These are phyloP conservation scores for Mesorhabditis spiculigera DNA, from an alignment of 2,888 invertebrate species.

Conservation along the genomic window DNA sequence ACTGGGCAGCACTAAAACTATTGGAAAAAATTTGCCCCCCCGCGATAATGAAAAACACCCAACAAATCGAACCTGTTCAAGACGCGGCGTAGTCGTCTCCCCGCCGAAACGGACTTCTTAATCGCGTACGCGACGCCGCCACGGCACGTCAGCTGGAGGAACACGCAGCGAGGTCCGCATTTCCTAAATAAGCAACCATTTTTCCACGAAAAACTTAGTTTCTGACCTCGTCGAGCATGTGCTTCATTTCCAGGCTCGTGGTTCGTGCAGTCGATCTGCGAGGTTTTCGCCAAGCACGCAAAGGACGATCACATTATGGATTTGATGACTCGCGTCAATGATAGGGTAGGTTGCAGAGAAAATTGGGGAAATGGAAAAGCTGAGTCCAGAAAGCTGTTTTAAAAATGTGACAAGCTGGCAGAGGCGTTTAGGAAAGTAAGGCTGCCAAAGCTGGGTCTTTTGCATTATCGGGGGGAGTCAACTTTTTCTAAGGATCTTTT, in stretches of 20 bases:
- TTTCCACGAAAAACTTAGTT: too few relatives aligned
- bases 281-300: slow-evolving; percentile 36
- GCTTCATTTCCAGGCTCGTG: slow-evolving; percentile 42
- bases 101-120: slow-evolving; percentile 55
- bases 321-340: slow-evolving; percentile 41
- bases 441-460: too few relatives aligned
- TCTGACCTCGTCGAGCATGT: too few relatives aligned
- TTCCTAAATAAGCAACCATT: neutral
- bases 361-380: too few relatives aligned
- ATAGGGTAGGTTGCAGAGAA: slow-evolving; percentile 20
- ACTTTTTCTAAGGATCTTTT: too few relatives aligned
- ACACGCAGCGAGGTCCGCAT: slow-evolving; percentile 24
- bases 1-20: too few relatives aligned
- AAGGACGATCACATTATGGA: slow-evolving; percentile 35
- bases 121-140: slow-evolving; percentile 56
- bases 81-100: slow-evolving; percentile 19
- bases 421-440: too few relatives aligned
- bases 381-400: too few relatives aligned
- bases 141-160: slow-evolving; percentile 57
- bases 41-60: too few relatives aligned
- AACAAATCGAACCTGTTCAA: neutral
- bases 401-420: too few relatives aligned
- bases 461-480: too few relatives aligned
- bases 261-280: slow-evolving; percentile 58
- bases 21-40: too few relatives aligned